Evolutionary conservation across 2,113 vertebrate species (phyloP), one percentile per base, ranked within the genome.

Genomic region (Bubo bubo): DNA sequence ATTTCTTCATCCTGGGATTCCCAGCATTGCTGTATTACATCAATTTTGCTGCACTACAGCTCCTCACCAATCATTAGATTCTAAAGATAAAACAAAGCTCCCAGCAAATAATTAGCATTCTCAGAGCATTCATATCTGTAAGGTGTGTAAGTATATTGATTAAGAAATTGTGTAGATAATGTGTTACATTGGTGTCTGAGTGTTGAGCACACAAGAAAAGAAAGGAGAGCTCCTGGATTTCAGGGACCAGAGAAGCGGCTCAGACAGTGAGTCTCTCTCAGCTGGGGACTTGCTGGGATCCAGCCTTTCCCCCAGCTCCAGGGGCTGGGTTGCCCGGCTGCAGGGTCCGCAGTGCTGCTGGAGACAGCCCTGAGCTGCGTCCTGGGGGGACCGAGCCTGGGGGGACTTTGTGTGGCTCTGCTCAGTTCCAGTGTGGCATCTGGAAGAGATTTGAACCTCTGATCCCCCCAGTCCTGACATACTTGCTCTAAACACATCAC

Each of bases 271-370:
- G 37, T 17, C 5, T 59, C 11, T 67, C 49, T 52, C 47, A 32
- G 30, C 7, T 9, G 17, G 34, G 59, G 45, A 8, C 52, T 11
- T 32, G n/a, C 0, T 73, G 52, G 58, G 52, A 15, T 35, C 26
- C 71, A 63, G 20, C 19, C 30, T 55, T 56, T 39, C 17, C 18
- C 14, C 21, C 12, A 4, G 39, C 16, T 2, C 2, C 4, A 16
- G 21, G 26, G 8, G 9, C 27, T 6, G 2, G n/a, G 5, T 21
- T 2, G 2, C 22, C 14, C 2, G 1, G 34, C 12, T 6, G 28
- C 41, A 23, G 47, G 59, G 21, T 63, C 41, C 2, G 2, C 60
- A 18, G 62, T 2, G 12, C 17, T 16, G 37, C 18, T 17, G 64
- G 37, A 62, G 43, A 35, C 20, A 21, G 20, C 22, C 73, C 47